These are phyloP conservation scores for Streblospio benedicti DNA, from an alignment of 1,140 invertebrate species.

Conservation along the genomic window DNA sequence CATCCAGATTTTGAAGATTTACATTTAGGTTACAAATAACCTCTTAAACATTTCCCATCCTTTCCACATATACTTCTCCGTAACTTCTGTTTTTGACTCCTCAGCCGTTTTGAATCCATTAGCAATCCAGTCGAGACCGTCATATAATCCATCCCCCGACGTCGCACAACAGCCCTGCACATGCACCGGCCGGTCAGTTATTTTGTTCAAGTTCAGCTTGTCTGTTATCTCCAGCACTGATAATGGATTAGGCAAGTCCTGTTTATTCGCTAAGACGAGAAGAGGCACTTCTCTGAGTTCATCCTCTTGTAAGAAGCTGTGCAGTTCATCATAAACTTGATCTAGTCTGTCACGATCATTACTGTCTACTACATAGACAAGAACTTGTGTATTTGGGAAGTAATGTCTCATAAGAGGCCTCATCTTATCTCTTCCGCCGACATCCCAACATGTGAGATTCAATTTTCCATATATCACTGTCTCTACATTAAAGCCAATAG, in stretches of 20 bases:
- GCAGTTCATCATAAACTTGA: constrained; percentile 86
- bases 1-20: too few species aligned
- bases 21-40: too few species aligned
- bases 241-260: constrained; percentile 98
- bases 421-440: constrained; percentile 48
- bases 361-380: constrained; percentile 95
- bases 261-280: constrained; percentile 95
- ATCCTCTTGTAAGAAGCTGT: constrained; percentile 66
- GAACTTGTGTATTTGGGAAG: constrained; percentile 45
- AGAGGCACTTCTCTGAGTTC: constrained; percentile 92
- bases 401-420: constrained; percentile 46
- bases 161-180: constrained; percentile 97
- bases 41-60: too few species aligned
- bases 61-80: too few species aligned
- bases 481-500: too few species aligned
- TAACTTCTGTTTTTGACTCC: too few species aligned
- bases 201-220: constrained; percentile 78
- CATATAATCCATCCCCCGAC: constrained; percentile 91
- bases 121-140: constrained; percentile 98
- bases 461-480: too few species aligned
- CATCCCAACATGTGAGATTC: constrained; percentile 50
- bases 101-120: constrained; percentile 71
- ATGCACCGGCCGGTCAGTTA: constrained; percentile 82
- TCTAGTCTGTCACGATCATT: constrained; percentile 92
- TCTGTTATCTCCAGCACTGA: constrained; percentile 95